phyloP scores from a whole-genome alignment of 2,113 vertebrate species.

The Syngnathus scovelli region DNA sequence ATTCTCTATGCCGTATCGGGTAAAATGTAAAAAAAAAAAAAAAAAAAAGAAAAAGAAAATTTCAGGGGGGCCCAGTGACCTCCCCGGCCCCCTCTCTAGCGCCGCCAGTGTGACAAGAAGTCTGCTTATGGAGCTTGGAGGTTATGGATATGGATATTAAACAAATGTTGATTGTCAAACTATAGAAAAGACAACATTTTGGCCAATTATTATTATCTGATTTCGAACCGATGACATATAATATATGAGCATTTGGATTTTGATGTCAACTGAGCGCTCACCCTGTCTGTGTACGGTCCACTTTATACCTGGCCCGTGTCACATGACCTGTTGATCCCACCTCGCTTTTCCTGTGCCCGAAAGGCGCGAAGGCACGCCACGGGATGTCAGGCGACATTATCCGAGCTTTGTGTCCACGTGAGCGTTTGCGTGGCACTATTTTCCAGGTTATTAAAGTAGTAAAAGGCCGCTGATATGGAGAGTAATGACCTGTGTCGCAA shows the following conservation, averaged over 20 bases:
- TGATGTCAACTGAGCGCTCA: not conserved
- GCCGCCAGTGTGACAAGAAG: not conserved
- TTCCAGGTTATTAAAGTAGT: slow-evolving; percentile 96
- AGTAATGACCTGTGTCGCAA: slow-evolving; percentile 99
- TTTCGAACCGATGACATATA: not conserved
- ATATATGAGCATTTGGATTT: not conserved
- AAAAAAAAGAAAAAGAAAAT: no score
- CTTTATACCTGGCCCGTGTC: slow-evolving; percentile 3
- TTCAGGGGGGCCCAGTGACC: no score
- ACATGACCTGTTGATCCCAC: not conserved
- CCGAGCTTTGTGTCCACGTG: not conserved
- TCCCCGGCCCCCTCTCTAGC: no score
- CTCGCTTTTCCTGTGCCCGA: no score
- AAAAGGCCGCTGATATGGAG: slow-evolving; percentile 87
- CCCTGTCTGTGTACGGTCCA: slow-evolving; percentile 6
- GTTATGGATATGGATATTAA: not conserved
- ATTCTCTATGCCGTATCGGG: no score
- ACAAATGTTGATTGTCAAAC: not conserved
- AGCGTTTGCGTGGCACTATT: slow-evolving; percentile 74
- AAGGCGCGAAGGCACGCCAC: not conserved
- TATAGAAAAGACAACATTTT: not conserved
- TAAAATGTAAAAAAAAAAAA: no score
- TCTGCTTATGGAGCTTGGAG: not conserved
- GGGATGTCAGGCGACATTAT: not conserved
- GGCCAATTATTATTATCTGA: not conserved